phyloP scores from a whole-genome alignment of 1,140 invertebrate species.

The Drosophila kepulauana region DNA sequence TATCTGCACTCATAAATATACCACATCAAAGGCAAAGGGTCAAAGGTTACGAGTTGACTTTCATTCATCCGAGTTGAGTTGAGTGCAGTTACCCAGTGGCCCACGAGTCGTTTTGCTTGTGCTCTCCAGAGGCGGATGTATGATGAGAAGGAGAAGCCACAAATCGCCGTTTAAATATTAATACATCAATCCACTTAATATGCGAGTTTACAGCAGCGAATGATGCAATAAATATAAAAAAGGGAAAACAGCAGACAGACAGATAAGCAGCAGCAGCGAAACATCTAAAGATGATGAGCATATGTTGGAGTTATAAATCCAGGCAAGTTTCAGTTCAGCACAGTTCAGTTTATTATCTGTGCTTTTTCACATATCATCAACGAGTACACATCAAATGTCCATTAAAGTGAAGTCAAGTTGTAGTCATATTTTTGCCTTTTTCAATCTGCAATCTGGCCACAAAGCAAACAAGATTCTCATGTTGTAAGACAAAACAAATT shows the following conservation, averaged over 20 bases:
- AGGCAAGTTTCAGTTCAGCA: conserved; percentile 2
- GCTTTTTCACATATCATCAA: conserved; percentile 28
- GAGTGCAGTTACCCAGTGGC: conserved; percentile 11
- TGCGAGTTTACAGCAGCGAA: conserved; percentile 77
- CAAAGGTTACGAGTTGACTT: conserved; percentile 24
- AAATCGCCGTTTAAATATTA: conserved; percentile 83
- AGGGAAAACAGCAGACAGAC: conserved; percentile 25
- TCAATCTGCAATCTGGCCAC: conserved; percentile 66
- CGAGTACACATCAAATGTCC: conserved; percentile 31
- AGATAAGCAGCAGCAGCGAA: neutral
- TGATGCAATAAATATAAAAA: conserved; percentile 82
- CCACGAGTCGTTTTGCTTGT: conserved; percentile 29
- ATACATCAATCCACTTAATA: conserved; percentile 84
- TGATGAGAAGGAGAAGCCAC: conserved; percentile 49
- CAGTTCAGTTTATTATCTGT: conserved; percentile 41
- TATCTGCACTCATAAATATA: conserved; percentile 34
- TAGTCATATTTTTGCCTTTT: conserved; percentile 8
- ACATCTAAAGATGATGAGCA: conserved; percentile 42
- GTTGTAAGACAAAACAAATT: conserved; percentile 74
- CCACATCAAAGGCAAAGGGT: conserved; percentile 42
- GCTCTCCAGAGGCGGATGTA: conserved; percentile 9
- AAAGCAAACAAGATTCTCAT: conserved; percentile 69
- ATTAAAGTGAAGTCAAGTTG: conserved; percentile 31
- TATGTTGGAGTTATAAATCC: conserved; percentile 56
- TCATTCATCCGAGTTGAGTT: neutral